These are phyloP conservation scores for Chrysina gloriosa DNA, from an alignment of 2,888 invertebrate genomes.

Conservation along the genomic window DNA sequence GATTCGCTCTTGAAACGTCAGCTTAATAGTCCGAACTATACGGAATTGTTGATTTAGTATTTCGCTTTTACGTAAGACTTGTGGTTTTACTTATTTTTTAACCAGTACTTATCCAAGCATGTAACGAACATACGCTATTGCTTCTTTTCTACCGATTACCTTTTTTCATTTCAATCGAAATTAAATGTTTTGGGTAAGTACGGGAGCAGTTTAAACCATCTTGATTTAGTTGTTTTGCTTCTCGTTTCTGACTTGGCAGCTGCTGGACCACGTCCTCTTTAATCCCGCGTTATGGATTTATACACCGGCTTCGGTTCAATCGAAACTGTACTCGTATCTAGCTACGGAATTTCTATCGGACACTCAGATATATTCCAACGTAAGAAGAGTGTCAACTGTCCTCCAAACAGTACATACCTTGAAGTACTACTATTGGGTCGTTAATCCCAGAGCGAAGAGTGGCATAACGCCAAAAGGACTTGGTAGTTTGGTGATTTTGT, in stretches of 20 bases:
- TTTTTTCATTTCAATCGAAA: slow-evolving; percentile 37
- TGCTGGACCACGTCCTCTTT: slow-evolving; percentile 98
- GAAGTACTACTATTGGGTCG: slow-evolving; percentile 99
- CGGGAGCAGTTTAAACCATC: slow-evolving; percentile 70
- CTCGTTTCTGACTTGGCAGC: slow-evolving; percentile 93
- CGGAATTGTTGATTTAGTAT: slow-evolving; percentile 1
- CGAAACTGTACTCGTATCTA: slow-evolving; percentile 94
- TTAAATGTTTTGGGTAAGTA: slow-evolving; percentile 64
- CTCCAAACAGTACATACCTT: slow-evolving; percentile 98
- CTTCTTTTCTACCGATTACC: slow-evolving; percentile 38
- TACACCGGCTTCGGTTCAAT: slow-evolving; percentile 95
- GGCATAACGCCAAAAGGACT: slow-evolving; percentile 95
- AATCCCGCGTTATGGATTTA: slow-evolving; percentile 99
- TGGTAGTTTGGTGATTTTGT: slow-evolving; percentile 77
- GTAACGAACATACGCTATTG: slow-evolving; percentile 46
- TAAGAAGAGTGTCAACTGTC: slow-evolving; percentile 95
- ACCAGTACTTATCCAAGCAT: slow-evolving; percentile 65
- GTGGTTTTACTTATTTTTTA: slow-evolving; percentile 38
- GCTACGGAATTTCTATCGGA: slow-evolving; percentile 99
- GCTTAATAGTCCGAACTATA: not conserved
- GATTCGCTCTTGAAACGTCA: not conserved
- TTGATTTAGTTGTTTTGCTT: slow-evolving; percentile 89
- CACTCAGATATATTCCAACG: slow-evolving; percentile 97
- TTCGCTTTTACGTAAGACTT: slow-evolving; percentile 19
- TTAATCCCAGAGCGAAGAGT: slow-evolving; percentile 94